These are phyloP conservation scores for Yponomeuta malinellus DNA, from an alignment of 2,888 invertebrate genomes.

Conservation along the genomic window DNA sequence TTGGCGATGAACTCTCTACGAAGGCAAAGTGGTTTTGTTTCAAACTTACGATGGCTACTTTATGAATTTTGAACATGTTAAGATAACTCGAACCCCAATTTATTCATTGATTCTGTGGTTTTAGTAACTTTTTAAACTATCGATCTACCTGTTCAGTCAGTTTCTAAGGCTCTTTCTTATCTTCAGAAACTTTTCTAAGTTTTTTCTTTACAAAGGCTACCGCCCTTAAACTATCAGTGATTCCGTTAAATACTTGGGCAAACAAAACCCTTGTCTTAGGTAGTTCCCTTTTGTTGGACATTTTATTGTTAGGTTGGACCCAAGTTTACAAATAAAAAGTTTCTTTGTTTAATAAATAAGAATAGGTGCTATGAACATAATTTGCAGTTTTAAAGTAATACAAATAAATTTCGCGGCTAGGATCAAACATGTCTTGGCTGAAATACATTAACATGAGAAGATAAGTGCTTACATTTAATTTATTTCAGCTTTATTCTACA, in stretches of 20 bases:
- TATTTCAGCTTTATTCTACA: too few relatives aligned
- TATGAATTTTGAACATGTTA: neutral
- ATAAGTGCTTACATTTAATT: too few relatives aligned
- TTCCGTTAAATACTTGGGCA: constrained; percentile 14
- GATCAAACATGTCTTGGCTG: too few relatives aligned
- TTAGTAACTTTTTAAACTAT: neutral
- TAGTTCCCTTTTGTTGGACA: neutral
- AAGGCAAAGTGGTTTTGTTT: neutral
- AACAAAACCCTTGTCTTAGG: neutral
- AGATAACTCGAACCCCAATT: neutral
- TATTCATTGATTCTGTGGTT: neutral
- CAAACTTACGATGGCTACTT: neutral
- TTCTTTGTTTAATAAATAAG: neutral
- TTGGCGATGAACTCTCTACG: neutral
- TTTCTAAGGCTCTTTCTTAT: neutral
- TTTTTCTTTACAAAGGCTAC: constrained; percentile 11
- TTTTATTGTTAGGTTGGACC: neutral
- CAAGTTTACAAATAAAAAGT: neutral
- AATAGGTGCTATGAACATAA: neutral
- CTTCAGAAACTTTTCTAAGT: neutral
- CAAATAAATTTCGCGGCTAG: too few relatives aligned
- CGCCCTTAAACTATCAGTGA: constrained; percentile 13
- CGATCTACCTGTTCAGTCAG: constrained; percentile 6
- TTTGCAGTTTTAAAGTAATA: too few relatives aligned
- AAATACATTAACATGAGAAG: too few relatives aligned